phyloP scores from a whole-genome alignment of 2,888 invertebrate species.

The Tinea pellionella region DNA sequence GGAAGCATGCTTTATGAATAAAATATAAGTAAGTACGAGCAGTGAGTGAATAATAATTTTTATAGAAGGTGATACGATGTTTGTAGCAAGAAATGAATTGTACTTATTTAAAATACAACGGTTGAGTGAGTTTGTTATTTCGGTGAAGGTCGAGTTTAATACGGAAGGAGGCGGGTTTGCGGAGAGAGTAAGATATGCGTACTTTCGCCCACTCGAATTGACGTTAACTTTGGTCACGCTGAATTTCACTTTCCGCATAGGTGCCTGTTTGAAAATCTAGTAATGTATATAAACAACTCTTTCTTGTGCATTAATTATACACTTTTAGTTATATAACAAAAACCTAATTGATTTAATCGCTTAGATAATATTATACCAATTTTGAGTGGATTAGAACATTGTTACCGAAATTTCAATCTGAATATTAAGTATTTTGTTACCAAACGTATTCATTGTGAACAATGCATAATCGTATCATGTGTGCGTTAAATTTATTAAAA shows the following conservation, averaged over 20 bases:
- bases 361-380: neutral
- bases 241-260: constrained; percentile 49
- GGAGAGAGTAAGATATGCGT: constrained; percentile 31
- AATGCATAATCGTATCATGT: neutral
- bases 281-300: neutral
- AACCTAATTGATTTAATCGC: neutral
- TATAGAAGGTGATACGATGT: neutral
- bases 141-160: constrained; percentile 9
- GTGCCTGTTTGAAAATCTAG: constrained; percentile 11
- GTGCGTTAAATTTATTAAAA: constrained; percentile 15
- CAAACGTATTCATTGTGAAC: neutral
- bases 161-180: neutral
- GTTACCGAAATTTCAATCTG: neutral
- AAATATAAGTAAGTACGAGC: neutral
- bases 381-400: neutral
- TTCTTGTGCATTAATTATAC: constrained; percentile 6
- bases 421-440: neutral
- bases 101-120: neutral
- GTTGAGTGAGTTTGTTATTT: constrained; percentile 4
- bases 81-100: neutral
- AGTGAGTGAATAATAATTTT: neutral
- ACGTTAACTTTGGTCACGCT: constrained; percentile 32
- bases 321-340: constrained; percentile 3
- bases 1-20: neutral
- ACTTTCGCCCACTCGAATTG: constrained; percentile 58